phyloP scores from a whole-genome alignment of 1,140 invertebrate genomes.

The Plodia interpunctella region DNA sequence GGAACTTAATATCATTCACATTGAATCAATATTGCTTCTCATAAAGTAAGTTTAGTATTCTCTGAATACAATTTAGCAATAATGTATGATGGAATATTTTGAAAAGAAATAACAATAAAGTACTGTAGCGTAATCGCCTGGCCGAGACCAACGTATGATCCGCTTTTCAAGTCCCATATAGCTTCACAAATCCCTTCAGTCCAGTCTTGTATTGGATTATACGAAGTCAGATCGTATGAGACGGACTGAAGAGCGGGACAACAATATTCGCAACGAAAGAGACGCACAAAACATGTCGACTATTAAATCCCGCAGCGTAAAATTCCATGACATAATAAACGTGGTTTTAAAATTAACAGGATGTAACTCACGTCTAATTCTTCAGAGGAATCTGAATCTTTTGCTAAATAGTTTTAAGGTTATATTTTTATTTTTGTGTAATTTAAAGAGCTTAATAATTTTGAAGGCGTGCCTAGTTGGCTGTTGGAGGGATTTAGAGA shows the following conservation, averaged over 20 bases:
- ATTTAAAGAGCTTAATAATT: constrained; percentile 68
- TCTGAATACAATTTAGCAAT: no score
- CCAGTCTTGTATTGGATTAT: constrained; percentile 61
- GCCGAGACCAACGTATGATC: constrained; percentile 41
- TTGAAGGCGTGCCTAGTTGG: constrained; percentile 73
- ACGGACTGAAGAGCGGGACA: constrained; percentile 42
- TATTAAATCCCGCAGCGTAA: constrained; percentile 62
- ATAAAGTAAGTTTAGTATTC: no score
- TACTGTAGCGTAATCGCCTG: constrained; percentile 31
- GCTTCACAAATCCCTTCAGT: constrained; percentile 52
- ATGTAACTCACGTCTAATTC: constrained; percentile 23
- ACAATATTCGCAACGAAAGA: constrained; percentile 31
- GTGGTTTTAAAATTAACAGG: constrained; percentile 48
- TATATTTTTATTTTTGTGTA: constrained; percentile 16
- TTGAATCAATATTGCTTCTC: no score
- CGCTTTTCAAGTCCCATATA: constrained; percentile 35
- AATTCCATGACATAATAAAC: constrained; percentile 70
- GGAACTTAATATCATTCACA: no score
- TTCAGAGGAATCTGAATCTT: constrained; percentile 20
- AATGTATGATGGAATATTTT: no score
- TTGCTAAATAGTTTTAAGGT: constrained; percentile 21
- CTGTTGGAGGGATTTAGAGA: constrained; percentile 62
- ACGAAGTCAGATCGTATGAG: constrained; percentile 53
- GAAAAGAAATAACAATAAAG: no score
- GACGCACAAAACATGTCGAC: constrained; percentile 30